Evolutionary conservation across 2,888 invertebrate species (phyloP).

Genomic region (Pachymerium ferrugineum): DNA sequence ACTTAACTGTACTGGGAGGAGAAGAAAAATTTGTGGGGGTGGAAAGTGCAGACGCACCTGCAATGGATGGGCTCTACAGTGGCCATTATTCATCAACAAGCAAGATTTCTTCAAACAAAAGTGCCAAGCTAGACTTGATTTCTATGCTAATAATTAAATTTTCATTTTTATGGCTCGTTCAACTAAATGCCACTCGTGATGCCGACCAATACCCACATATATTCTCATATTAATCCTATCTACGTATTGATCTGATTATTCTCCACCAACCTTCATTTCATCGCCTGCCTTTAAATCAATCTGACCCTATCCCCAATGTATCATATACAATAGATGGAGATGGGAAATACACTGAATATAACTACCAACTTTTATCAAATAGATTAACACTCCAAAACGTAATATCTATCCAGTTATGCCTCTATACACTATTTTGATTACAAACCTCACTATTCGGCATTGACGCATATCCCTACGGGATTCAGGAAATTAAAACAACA

Average conservation of each 20-base stretch:
- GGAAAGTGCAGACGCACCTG: slow-evolving; percentile 14
- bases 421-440: no score
- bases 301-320: neutral
- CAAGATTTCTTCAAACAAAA: neutral
- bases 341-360: no score
- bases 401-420: no score
- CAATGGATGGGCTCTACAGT: slow-evolving; percentile 10
- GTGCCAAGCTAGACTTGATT: slow-evolving; percentile 20
- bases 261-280: no score
- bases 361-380: neutral
- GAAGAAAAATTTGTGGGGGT: neutral
- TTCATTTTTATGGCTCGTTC: slow-evolving; percentile 31
- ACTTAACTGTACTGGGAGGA: no score
- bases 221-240: neutral
- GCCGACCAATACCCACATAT: neutral
- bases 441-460: neutral
- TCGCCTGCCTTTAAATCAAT: neutral
- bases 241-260: neutral
- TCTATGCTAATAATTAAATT: slow-evolving; percentile 34
- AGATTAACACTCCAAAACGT: slow-evolving; percentile 14
- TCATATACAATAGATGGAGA: no score
- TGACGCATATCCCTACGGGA: neutral
- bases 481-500: slow-evolving; percentile 1
- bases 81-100: slow-evolving; percentile 17
- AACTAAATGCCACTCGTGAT: neutral